Evolutionary conservation across 2,888 invertebrate species (phyloP).

Genomic region (Pterostichus madidus): DNA sequence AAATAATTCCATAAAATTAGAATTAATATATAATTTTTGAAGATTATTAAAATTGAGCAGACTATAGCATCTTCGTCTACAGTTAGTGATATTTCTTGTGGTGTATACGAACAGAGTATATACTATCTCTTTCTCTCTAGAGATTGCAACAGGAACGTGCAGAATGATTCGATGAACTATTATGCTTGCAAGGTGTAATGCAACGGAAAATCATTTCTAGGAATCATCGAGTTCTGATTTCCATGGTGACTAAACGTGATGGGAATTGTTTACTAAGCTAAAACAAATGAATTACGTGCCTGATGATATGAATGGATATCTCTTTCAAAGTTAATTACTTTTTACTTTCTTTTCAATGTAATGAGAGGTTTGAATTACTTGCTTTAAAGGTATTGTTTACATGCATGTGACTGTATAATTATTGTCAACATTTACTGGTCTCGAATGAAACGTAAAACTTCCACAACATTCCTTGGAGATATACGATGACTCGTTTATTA

Average conservation of each 20-base stretch:
- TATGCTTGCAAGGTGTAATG: conserved; percentile 1
- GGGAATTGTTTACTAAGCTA: conserved; percentile 26
- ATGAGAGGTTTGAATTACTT: not conserved
- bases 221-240: conserved; percentile 28
- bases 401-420: too few relatives aligned
- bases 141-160: conserved; percentile 1
- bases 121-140: not conserved
- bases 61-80: not conserved
- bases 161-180: not conserved
- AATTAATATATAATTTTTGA: not conserved
- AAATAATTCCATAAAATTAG: too few relatives aligned
- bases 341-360: not conserved
- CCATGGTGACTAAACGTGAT: conserved; percentile 28
- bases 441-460: too few relatives aligned
- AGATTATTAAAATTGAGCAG: not conserved
- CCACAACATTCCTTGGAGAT: too few relatives aligned
- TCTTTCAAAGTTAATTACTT: not conserved
- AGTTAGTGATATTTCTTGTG: not conserved
- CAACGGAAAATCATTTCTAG: conserved; percentile 24
- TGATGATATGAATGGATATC: not conserved
- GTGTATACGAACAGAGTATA: too few relatives aligned
- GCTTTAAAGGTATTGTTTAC: too few relatives aligned
- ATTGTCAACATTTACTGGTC: too few relatives aligned
- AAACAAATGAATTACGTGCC: conserved; percentile 42
- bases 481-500: too few relatives aligned